Conservation (phyloP, 2,113 vertebrate genomes). For the Daboia siamensis region DNA sequence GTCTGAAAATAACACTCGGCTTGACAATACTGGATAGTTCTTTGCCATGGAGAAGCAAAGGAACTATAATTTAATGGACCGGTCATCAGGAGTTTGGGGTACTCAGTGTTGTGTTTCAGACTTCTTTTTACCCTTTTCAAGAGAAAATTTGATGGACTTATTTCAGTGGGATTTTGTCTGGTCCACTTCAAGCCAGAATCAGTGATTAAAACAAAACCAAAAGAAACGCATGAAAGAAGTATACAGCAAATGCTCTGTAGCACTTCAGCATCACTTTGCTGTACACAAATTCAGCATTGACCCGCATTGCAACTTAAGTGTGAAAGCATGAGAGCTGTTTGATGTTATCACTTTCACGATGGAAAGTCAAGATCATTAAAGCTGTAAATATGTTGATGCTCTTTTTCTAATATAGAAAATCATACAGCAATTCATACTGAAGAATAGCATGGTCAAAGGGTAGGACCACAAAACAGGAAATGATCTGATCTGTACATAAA, state of each 20-base stretch:
- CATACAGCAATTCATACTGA: conserved; percentile 52
- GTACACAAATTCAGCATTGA: conserved; percentile 21
- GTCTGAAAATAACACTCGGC: conserved; percentile 12
- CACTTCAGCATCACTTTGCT: conserved; percentile 11
- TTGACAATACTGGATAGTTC: neutral
- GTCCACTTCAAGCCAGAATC: neutral
- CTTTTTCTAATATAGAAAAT: conserved; percentile 53
- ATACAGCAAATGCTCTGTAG: neutral
- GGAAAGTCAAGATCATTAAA: conserved; percentile 68
- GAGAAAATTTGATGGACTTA: neutral
- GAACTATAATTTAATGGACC: conserved; percentile 1
- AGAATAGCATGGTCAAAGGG: conserved; percentile 10
- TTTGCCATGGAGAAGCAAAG: neutral
- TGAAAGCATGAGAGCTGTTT: conserved; percentile 35
- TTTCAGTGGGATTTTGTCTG: neutral
- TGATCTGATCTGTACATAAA: neutral
- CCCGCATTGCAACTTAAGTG: conserved; percentile 24
- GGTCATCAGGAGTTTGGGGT: conserved; percentile 12
- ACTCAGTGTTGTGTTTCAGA: neutral
- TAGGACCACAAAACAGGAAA: neutral
- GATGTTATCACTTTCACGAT: conserved; percentile 49
- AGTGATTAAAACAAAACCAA: neutral
- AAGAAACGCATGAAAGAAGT: neutral
- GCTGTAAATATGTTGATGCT: conserved; percentile 65
- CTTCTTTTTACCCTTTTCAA: neutral